Conservation (phyloP, 2,797 vertebrate genomes). For the Scarus forsteni region DNA sequence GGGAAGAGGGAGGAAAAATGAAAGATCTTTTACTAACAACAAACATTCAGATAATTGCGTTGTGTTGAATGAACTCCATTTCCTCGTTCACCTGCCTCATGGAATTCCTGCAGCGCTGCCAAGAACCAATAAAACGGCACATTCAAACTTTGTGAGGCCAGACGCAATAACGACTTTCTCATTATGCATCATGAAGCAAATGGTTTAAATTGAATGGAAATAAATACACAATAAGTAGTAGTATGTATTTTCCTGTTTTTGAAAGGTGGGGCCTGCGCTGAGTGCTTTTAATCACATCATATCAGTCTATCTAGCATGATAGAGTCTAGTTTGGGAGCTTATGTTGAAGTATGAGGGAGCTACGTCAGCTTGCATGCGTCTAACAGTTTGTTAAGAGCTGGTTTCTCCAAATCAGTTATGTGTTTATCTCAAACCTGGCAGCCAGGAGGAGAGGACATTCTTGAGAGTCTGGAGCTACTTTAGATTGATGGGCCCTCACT, state of each 20-base stretch:
- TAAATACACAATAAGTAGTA: slow-evolving; percentile 28
- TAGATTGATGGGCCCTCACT: slow-evolving; percentile 74
- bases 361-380: slow-evolving; percentile 44
- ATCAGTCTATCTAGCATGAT: slow-evolving; percentile 39
- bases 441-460: slow-evolving; percentile 67
- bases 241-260: slow-evolving; percentile 29
- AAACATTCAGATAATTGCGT: slow-evolving; percentile 77
- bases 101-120: slow-evolving; percentile 73
- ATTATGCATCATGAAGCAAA: slow-evolving; percentile 64
- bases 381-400: slow-evolving; percentile 67
- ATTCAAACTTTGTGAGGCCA: slow-evolving; percentile 62
- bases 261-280: slow-evolving; percentile 27
- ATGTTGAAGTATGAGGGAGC: slow-evolving; percentile 42
- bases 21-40: slow-evolving; percentile 62
- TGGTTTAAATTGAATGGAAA: slow-evolving; percentile 58
- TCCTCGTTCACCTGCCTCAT: slow-evolving; percentile 78
- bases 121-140: slow-evolving; percentile 70
- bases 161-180: slow-evolving; percentile 73
- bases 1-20: slow-evolving; percentile 20
- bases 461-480: slow-evolving; percentile 76
- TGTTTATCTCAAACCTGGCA: slow-evolving; percentile 71
- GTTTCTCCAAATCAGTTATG: slow-evolving; percentile 67
- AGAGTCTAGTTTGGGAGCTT: slow-evolving; percentile 33
- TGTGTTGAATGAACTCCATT: slow-evolving; percentile 75
- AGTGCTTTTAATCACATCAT: slow-evolving; percentile 36